These are phyloP conservation scores for Drosophila watanabei DNA, from an alignment of 1,140 invertebrate species.

Conservation along the genomic window DNA sequence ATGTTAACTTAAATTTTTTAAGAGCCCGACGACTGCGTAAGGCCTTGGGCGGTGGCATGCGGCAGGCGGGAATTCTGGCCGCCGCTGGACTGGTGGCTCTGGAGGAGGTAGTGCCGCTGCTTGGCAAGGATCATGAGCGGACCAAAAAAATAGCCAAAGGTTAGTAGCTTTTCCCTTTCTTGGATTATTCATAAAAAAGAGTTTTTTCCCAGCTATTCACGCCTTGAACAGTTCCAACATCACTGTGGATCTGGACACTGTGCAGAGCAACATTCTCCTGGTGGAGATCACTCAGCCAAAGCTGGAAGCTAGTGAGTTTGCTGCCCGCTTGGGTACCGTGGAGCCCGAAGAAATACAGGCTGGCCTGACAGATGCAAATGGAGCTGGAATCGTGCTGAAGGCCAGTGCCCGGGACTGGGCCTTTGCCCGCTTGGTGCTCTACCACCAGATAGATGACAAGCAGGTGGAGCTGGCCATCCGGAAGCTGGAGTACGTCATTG, in stretches of 20 bases:
- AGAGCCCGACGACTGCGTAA: slow-evolving; percentile 90
- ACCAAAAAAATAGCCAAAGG: slow-evolving; percentile 90
- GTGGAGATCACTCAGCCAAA: slow-evolving; percentile 87
- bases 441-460: slow-evolving; percentile 89
- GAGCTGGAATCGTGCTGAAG: slow-evolving; percentile 87
- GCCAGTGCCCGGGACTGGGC: slow-evolving; percentile 87
- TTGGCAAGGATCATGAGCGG: slow-evolving; percentile 91
- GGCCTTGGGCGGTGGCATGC: slow-evolving; percentile 96
- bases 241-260: slow-evolving; percentile 88
- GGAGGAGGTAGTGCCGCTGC: slow-evolving; percentile 90
- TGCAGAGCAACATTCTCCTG: slow-evolving; percentile 93
- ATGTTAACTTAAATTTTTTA: not conserved
- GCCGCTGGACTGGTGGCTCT: slow-evolving; percentile 94
- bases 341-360: slow-evolving; percentile 87
- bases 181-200: not conserved
- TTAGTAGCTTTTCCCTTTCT: slow-evolving; percentile 64
- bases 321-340: slow-evolving; percentile 87
- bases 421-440: slow-evolving; percentile 89
- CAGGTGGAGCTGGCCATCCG: slow-evolving; percentile 88
- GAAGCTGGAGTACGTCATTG: slow-evolving; percentile 89
- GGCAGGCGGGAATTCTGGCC: slow-evolving; percentile 95
- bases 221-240: slow-evolving; percentile 87
- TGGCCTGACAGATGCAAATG: slow-evolving; percentile 85
- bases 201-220: slow-evolving; percentile 87
- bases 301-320: slow-evolving; percentile 87